Evolutionary conservation across 2,888 invertebrate species (phyloP).

Genomic region (Tinea trinotella): DNA sequence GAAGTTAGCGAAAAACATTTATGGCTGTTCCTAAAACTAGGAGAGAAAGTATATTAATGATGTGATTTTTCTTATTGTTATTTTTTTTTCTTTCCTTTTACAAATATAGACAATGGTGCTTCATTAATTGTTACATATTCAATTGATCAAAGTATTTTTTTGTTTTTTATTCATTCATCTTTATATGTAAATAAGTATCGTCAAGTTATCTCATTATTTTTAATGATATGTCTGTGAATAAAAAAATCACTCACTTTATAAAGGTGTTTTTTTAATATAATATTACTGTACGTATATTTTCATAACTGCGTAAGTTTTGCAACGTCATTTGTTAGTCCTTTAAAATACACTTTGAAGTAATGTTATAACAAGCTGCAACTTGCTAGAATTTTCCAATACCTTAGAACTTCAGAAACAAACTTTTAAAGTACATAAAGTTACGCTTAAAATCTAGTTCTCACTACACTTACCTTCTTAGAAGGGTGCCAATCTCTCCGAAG

Average conservation of each 20-base stretch:
- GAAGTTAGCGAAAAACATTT: conserved; percentile 48
- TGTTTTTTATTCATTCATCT: too few species aligned
- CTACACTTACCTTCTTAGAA: conserved; percentile 8
- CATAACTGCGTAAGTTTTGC: background rate
- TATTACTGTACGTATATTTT: background rate
- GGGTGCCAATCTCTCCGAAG: conserved; percentile 13
- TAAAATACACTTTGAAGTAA: background rate
- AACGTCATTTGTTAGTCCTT: background rate
- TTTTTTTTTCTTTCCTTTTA: background rate
- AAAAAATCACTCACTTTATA: background rate
- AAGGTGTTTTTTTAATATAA: background rate
- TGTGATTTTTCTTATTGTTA: background rate
- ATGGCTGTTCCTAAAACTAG: conserved; percentile 24
- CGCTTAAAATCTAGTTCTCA: background rate
- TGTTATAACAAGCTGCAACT: conserved; percentile 5
- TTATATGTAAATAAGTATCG: background rate
- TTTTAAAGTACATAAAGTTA: conserved; percentile 8
- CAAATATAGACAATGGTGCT: too few species aligned
- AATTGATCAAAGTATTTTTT: too few species aligned
- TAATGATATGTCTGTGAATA: background rate
- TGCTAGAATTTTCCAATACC: conserved; percentile 3
- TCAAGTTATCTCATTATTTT: conserved; percentile 7
- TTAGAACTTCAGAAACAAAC: conserved; percentile 4
- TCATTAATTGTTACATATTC: too few species aligned
- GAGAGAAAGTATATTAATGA: conserved; percentile 6